Base-by-base conservation (phyloP, 2,113 vertebrate genomes). In the Recurvirostra avosetta region DNA sequence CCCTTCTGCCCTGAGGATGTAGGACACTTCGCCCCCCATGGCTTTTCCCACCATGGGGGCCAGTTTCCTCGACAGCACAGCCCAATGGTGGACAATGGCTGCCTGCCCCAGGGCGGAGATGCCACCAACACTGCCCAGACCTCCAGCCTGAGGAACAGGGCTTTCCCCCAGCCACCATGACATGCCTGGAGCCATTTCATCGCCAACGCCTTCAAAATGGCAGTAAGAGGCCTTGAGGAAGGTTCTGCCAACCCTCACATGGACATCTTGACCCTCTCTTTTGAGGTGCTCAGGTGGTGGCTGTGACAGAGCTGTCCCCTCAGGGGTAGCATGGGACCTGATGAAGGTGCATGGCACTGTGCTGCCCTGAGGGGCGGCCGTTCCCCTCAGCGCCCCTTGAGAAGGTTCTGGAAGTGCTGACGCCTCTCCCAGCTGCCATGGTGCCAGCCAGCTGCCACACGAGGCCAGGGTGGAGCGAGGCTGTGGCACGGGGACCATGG, bases 281-380 rank as follows among this genome's bases (percentile, higher is more conserved):
- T 40, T 22, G 30, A 62, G n/a, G 40, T 0, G 0, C 40, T 41
- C 22, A 23, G 27, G 18, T 3, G 6, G 43, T 9, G 6, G 36
- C 61, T 1, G 3, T 50, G 76, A 21, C 2, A 1, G 26, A 9
- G 9, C 17, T 16, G 17, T 53, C 32, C 53, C 26, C 73, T 49
- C 32, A 13, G 15, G 43, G 49, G 43, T 52, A 38, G 18, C 43
- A 12, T 5, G 3, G 26, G 47, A 50, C 72, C 15, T 0, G 5
- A 13, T 0, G 0, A 27, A 34, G 43, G 43, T 22, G 4, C 0
- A 4, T 12, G 22, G 13, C 45, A 32, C 27, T 22, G 23, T 15
- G 47, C 38, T 41, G 50, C 32, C 27, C 62, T 3, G 5, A 29
- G 47, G 70, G 38, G 55, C 3, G 3, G 68, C 43, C 29, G 2